Conservation (phyloP, 1,140 invertebrate species). For the Halictus rubicundus region DNA sequence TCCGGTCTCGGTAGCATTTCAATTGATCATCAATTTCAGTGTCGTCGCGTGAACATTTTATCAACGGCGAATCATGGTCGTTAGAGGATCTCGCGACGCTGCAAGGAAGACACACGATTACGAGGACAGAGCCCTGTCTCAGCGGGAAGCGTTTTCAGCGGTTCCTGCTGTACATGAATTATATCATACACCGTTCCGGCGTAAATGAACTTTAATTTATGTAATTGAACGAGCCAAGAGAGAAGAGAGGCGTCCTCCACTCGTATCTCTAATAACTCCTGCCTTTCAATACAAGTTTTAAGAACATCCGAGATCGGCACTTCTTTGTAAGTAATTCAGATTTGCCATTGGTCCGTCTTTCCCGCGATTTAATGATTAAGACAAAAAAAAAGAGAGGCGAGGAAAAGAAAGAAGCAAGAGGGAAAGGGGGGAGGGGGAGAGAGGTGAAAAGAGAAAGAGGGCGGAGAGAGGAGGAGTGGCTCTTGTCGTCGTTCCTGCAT, state of each 20-base stretch:
- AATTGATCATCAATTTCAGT: no score
- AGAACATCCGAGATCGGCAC: constrained; percentile 43
- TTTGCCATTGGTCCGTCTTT: not conserved
- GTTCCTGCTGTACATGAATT: constrained; percentile 20
- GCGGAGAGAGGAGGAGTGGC: constrained; percentile 5
- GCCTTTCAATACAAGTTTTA: constrained; percentile 35
- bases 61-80: no score
- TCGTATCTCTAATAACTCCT: constrained; percentile 38
- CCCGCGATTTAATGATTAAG: constrained; percentile 30
- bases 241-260: constrained; percentile 6
- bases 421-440: not conserved
- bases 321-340: constrained; percentile 45
- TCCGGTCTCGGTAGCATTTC: no score
- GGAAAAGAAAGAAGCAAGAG: not conserved
- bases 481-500: constrained; percentile 55
- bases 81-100: not conserved
- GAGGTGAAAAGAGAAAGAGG: constrained; percentile 1
- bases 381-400: not conserved
- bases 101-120: not conserved
- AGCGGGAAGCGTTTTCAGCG: not conserved
- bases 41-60: no score
- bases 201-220: constrained; percentile 47
- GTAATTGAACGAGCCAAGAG: constrained; percentile 31
- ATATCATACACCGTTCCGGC: not conserved
- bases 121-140: not conserved